These are phyloP conservation scores for Drosophila recens DNA, from an alignment of 2,888 invertebrate genomes.

Conservation along the genomic window DNA sequence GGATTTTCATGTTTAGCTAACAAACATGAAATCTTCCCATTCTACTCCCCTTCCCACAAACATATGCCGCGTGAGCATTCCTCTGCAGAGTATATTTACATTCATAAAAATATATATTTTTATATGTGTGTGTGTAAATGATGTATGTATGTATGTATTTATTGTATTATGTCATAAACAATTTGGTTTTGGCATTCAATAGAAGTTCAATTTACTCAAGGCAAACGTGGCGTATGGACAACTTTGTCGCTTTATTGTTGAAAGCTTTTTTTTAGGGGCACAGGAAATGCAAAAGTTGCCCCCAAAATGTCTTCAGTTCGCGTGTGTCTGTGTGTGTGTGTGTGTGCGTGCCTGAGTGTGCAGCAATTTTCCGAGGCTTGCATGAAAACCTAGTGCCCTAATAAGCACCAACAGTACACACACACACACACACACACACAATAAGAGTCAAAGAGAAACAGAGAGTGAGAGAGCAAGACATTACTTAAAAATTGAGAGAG, in stretches of 20 bases:
- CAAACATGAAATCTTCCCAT: constrained; percentile 11
- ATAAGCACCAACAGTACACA: constrained; percentile 59
- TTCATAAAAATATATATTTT: constrained; percentile 6
- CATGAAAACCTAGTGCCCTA: constrained; percentile 83
- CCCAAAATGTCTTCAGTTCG: constrained; percentile 57
- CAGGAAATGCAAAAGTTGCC: constrained; percentile 70
- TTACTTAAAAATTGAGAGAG: constrained; percentile 15
- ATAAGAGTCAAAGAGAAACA: constrained; percentile 11
- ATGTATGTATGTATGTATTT: constrained; percentile 16
- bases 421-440: constrained; percentile 16
- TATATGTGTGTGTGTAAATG: neutral
- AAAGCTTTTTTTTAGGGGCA: constrained; percentile 47
- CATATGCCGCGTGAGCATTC: constrained; percentile 60
- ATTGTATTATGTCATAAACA: constrained; percentile 73
- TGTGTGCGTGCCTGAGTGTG: constrained; percentile 41
- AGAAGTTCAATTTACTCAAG: constrained; percentile 61
- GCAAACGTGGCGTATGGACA: constrained; percentile 54
- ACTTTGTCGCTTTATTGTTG: constrained; percentile 38
- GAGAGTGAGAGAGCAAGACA: constrained; percentile 15
- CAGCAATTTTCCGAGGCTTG: constrained; percentile 72
- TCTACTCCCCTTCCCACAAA: constrained; percentile 21
- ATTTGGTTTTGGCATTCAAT: constrained; percentile 58
- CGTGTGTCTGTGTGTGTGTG: constrained; percentile 4
- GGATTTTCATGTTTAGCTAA: constrained; percentile 41
- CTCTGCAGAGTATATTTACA: constrained; percentile 21